Base-by-base conservation (phyloP, 2,113 vertebrate species). In the Cryptoleucopteryx plumbea region DNA sequence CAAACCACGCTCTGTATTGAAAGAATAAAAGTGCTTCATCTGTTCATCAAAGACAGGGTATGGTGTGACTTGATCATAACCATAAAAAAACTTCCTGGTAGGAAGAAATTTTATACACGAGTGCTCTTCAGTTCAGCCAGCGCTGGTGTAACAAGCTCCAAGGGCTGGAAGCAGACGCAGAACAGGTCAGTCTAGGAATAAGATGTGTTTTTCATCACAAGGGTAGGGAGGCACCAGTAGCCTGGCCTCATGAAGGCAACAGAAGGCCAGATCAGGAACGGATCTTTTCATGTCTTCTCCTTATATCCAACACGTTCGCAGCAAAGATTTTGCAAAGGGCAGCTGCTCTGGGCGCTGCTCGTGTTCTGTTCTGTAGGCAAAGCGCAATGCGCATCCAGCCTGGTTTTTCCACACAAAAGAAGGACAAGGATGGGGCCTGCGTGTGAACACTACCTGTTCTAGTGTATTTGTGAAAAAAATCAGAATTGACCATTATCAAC, bases 341-440 rank as follows among this genome's bases (percentile, higher is more conserved):
- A 59, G 67, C 16, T 18, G 58, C 66, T 68, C 32, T 6, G 1
- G 77, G 58, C 1, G 3, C 48, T 31, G 58, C 26, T 34, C 8
- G 2, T 2, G 2, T 43, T 9, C 23, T 32, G 48, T 19, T 29
- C 43, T 2, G 23, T 1, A 18, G 48, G n/a, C 48, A 40, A 27
- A 73, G 40, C 67, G 19, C 36, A 6, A 4, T 0, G 16, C 3
- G 31, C 17, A 3, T 4, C 38, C 29, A 5, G 10, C 32, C 62
- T 1, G 1, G 7, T 8, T 13, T 6, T n/a, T 17, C 68, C 67
- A 18, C 40, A 12, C 1, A 1, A 0, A 8, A 22, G 3, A 20
- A 22, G 32, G 42, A 19, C 50, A 32, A 29, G 52, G 25, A 31
- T 4, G 23, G 65, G 38, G 31, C 31, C 52, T 8, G 13, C 12